Conservation (phyloP, 2,113 vertebrate genomes). For the Polypterus bichir region DNA sequence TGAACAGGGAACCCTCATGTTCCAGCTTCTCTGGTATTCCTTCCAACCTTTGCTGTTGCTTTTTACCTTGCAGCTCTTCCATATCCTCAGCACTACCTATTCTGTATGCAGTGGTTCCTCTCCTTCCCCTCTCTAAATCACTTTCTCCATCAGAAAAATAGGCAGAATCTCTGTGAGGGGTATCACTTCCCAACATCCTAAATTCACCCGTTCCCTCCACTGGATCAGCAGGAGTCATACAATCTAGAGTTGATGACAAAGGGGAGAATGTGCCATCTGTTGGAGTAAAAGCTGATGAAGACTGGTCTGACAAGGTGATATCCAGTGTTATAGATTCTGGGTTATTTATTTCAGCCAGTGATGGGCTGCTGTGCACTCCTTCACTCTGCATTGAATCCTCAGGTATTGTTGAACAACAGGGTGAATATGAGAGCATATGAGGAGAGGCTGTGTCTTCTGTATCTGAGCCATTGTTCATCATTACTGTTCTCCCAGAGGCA, state of each 20-base stretch:
- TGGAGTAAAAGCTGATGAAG: conserved; percentile 43
- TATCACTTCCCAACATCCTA: conserved; percentile 56
- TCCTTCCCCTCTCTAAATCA: conserved; percentile 50
- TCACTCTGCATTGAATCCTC: too few relatives aligned
- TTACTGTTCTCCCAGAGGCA: too few relatives aligned
- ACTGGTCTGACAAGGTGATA: conserved; percentile 31
- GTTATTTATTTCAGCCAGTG: not conserved
- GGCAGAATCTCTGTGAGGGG: conserved; percentile 63
- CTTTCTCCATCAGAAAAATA: conserved; percentile 69
- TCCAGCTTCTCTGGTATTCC: conserved; percentile 42
- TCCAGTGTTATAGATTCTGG: conserved; percentile 10
- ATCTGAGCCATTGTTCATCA: too few relatives aligned
- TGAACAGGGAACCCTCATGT: conserved; percentile 26
- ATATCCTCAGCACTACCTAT: not conserved
- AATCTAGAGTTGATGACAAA: conserved; percentile 46
- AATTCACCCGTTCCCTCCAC: conserved; percentile 47
- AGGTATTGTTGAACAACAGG: too few relatives aligned
- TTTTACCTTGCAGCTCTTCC: not conserved
- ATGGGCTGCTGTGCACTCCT: not conserved
- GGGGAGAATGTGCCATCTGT: conserved; percentile 57
- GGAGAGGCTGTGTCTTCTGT: too few relatives aligned
- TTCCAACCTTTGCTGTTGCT: not conserved
- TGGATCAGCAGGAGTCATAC: conserved; percentile 56
- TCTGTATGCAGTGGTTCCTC: not conserved
- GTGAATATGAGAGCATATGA: too few relatives aligned